phyloP scores from a whole-genome alignment of 2,888 invertebrate species.

The Caenorhabditis sinica region DNA sequence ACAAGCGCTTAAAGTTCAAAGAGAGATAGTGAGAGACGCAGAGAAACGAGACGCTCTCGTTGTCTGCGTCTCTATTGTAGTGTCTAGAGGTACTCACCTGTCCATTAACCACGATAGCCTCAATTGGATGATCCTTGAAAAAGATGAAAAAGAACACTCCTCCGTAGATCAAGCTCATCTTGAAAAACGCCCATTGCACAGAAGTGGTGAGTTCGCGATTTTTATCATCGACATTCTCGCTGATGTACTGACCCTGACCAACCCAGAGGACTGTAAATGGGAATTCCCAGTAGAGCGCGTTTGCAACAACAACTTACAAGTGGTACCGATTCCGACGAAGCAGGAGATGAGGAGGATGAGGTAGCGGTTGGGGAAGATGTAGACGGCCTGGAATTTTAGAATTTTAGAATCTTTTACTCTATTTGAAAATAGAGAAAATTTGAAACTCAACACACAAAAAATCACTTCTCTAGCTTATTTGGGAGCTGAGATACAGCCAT shows the following conservation, averaged over 20 bases:
- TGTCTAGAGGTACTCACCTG: neutral
- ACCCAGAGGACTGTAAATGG: constrained; percentile 46
- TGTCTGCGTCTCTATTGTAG: neutral
- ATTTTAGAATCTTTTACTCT: no score
- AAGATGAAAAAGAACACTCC: constrained; percentile 34
- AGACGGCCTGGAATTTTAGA: constrained; percentile 30
- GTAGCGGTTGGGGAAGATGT: constrained; percentile 12
- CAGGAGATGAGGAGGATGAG: neutral
- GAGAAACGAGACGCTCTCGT: no score
- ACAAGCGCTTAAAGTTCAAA: neutral
- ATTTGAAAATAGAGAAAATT: no score
- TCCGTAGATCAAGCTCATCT: constrained; percentile 46
- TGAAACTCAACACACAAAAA: no score
- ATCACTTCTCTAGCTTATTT: no score
- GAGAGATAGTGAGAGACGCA: no score
- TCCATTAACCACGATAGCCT: constrained; percentile 11
- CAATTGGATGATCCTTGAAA: constrained; percentile 16
- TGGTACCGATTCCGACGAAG: constrained; percentile 34
- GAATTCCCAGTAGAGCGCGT: neutral
- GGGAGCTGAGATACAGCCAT: no score
- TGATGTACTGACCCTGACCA: constrained; percentile 61
- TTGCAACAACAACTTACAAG: constrained; percentile 12
- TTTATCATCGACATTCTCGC: constrained; percentile 31
- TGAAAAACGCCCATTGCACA: constrained; percentile 57
- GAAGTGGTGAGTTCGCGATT: constrained; percentile 53